A percentile compares a stretch with the other conserved stretches of the same genome.
Evolutionary conservation across 2,888 invertebrate species (phyloP).

Genomic region (Lymantria dispar): DNA sequence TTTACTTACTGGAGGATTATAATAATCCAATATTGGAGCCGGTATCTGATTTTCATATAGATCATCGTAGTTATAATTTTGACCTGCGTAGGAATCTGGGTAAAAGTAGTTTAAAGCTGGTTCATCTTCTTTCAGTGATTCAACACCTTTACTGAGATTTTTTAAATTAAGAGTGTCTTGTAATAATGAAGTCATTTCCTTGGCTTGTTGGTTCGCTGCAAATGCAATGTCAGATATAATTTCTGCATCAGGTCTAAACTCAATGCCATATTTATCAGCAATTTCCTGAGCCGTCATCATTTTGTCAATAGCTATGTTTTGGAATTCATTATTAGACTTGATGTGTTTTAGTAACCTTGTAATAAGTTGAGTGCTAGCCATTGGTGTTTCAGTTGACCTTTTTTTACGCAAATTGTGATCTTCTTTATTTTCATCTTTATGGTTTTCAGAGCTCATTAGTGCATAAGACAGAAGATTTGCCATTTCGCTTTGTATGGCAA

Average conservation of each 20-base stretch:
- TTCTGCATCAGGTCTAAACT: conserved; percentile 67
- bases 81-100: conserved; percentile 32
- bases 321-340: conserved; percentile 69
- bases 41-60: conserved; percentile 54
- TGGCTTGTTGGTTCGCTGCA: conserved; percentile 63
- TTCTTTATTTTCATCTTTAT: conserved; percentile 33
- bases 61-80: conserved; percentile 42
- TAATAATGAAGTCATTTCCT: conserved; percentile 58
- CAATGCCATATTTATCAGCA: conserved; percentile 70
- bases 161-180: conserved; percentile 50
- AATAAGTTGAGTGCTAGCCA: conserved; percentile 64
- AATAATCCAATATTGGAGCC: conserved; percentile 42
- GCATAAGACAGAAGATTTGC: conserved; percentile 56
- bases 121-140: conserved; percentile 24
- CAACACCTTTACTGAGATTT: conserved; percentile 39
- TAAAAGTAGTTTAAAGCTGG: conserved; percentile 29
- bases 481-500: conserved; percentile 62
- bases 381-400: conserved; percentile 62
- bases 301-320: conserved; percentile 75
- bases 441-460: conserved; percentile 43
- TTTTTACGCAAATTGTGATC: conserved; percentile 50
- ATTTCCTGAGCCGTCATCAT: conserved; percentile 78
- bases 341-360: conserved; percentile 68
- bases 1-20: conserved; percentile 48
- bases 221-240: conserved; percentile 62